Conservation (phyloP, 1,140 invertebrate species). For the Nylanderia fulva region DNA sequence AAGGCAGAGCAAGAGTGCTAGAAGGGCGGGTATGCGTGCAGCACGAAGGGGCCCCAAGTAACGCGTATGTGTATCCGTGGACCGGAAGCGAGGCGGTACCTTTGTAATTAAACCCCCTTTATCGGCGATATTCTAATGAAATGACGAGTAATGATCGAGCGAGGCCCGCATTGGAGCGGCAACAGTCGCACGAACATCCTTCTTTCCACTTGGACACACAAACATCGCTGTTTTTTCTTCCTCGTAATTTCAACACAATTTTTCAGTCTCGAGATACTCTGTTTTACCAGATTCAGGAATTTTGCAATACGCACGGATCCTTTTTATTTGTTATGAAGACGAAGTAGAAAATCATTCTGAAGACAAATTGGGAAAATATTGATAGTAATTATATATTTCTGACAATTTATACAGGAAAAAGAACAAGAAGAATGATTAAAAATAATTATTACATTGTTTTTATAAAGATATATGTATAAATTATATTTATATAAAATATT, state of each 20-base stretch:
- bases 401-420: too few relatives aligned
- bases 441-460: too few relatives aligned
- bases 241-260: not conserved
- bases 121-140: slow-evolving; percentile 84
- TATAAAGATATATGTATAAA: too few relatives aligned
- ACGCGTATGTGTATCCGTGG: slow-evolving; percentile 65
- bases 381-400: too few relatives aligned
- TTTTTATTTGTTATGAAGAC: not conserved
- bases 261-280: not conserved
- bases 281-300: not conserved
- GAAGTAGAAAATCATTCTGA: not conserved
- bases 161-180: slow-evolving; percentile 35
- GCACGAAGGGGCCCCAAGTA: slow-evolving; percentile 76
- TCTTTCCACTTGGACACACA: not conserved
- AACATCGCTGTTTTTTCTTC: not conserved
- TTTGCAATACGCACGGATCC: too few relatives aligned
- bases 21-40: slow-evolving; percentile 73
- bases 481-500: too few relatives aligned
- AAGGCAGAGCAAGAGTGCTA: not conserved
- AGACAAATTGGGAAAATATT: too few relatives aligned
- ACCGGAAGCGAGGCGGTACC: slow-evolving; percentile 78
- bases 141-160: slow-evolving; percentile 80
- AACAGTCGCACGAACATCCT: slow-evolving; percentile 41
- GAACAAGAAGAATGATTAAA: too few relatives aligned
- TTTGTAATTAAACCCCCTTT: slow-evolving; percentile 84